These are phyloP conservation scores for Crenichthys baileyi DNA, from an alignment of 2,797 vertebrate species.

Conservation along the genomic window DNA sequence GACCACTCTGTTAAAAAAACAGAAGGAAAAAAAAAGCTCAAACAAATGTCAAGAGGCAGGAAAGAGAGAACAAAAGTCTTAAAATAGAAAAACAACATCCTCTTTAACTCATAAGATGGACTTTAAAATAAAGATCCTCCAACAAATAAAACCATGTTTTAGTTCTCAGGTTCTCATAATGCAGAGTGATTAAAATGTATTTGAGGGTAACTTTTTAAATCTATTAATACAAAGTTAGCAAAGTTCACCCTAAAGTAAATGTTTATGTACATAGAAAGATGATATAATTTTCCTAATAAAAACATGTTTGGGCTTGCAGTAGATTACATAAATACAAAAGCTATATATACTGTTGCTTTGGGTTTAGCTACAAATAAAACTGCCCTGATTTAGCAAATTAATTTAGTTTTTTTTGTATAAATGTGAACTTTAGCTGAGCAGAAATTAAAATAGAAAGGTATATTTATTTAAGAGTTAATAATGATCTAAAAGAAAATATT, in stretches of 20 bases:
- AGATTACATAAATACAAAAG: too few relatives aligned
- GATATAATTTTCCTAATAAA: too few relatives aligned
- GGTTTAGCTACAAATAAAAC: background rate
- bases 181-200: conserved; percentile 17
- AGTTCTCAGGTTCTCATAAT: background rate
- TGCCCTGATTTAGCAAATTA: too few relatives aligned
- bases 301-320: too few relatives aligned
- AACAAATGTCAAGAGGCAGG: conserved; percentile 16
- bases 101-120: conserved; percentile 28
- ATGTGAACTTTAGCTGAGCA: background rate
- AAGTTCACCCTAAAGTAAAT: background rate
- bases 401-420: background rate
- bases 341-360: background rate
- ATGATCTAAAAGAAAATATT: background rate
- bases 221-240: conserved; percentile 17
- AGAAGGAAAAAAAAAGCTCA: conserved; percentile 18
- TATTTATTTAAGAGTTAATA: background rate
- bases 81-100: conserved; percentile 36
- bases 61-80: conserved; percentile 25
- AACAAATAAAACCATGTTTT: background rate
- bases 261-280: conserved; percentile 19
- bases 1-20: background rate
- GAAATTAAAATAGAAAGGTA: background rate
- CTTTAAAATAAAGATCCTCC: background rate
- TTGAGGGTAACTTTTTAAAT: background rate